Base-by-base conservation (phyloP, 2,888 invertebrate species). In the Cephus spinipes region DNA sequence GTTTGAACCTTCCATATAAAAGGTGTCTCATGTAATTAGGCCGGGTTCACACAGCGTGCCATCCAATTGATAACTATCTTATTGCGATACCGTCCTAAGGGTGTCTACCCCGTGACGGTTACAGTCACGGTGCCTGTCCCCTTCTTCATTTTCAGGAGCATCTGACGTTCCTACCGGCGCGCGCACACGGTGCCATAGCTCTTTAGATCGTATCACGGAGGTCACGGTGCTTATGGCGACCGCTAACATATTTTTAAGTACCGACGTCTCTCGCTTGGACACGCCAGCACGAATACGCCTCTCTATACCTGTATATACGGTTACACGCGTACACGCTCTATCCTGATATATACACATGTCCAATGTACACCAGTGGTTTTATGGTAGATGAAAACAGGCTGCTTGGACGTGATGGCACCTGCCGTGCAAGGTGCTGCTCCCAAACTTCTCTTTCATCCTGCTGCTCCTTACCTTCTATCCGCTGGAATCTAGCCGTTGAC, bases 221-320 rank as follows among this genome's bases (percentile, higher is more conserved):
- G 91, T 91, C 91, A 91, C 89, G 91, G 90, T 90, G 88, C 89
- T 91, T 90, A 90, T 89, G 87, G 86, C 86, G 86, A 84, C 85
- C 87, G 88, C 89, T 87, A 90, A 90, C 90, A 90, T 89, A 90
- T 89, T 90, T 90, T 90, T 90, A 90, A 90, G 88, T 87, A 89
- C 85, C 87, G 85, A 80, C 81, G 79, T 79, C 73, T 73, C 73
- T 68, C 76, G 73, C 40, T 77, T 73, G 34, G n/a, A 34, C 30
- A 73, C 74, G 74, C 69, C 40, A 30, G 40, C 33, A 75, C 76
- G 75, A 69, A 73, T 75, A 73, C 77, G 55, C 74, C 74, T 68
- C 34, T 73, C 68, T 12, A 30, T 71, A 30, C 71, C 11, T 33
- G 15, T 76, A 35, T 73, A 31, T 76, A 23, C 12, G 12, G 32